Percentiles rank a stretch among this genome's conserved stretches.
Conservation (phyloP, 2,888 invertebrate genomes). For the Acleris sparsana region DNA sequence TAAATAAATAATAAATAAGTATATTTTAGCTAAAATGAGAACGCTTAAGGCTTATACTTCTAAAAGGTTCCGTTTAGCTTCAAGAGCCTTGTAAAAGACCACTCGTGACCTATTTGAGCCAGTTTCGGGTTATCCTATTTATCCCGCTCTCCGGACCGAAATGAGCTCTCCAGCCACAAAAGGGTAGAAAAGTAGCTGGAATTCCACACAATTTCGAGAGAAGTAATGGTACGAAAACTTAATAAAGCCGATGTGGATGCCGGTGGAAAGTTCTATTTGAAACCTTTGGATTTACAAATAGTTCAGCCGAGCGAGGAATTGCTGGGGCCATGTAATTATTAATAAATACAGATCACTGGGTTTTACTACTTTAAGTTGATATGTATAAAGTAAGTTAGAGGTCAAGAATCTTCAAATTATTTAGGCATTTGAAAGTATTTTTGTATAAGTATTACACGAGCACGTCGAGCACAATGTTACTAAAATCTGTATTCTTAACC, state of each 20-base stretch:
- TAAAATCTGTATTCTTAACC: neutral
- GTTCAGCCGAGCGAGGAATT: too few relatives aligned
- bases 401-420: too few relatives aligned
- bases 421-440: too few relatives aligned
- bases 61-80: slow-evolving; percentile 6
- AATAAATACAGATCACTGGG: neutral
- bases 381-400: too few relatives aligned
- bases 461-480: too few relatives aligned
- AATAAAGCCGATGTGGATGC: slow-evolving; percentile 4
- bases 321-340: neutral
- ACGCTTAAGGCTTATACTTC: neutral
- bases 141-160: slow-evolving; percentile 15
- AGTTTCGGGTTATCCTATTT: slow-evolving; percentile 21
- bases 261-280: neutral
- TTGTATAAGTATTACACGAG: neutral
- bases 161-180: slow-evolving; percentile 15
- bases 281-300: neutral
- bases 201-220: slow-evolving; percentile 10
- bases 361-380: neutral
- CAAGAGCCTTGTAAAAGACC: slow-evolving; percentile 8
- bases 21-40: neutral
- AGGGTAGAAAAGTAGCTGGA: slow-evolving; percentile 10
- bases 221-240: slow-evolving; percentile 16
- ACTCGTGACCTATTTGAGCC: slow-evolving; percentile 15
- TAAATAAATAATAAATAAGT: too few relatives aligned